Evolutionary conservation across 2,888 invertebrate species (phyloP), one percentile per base, ranked within the genome.

Genomic region (Campopleginae sp.): DNA sequence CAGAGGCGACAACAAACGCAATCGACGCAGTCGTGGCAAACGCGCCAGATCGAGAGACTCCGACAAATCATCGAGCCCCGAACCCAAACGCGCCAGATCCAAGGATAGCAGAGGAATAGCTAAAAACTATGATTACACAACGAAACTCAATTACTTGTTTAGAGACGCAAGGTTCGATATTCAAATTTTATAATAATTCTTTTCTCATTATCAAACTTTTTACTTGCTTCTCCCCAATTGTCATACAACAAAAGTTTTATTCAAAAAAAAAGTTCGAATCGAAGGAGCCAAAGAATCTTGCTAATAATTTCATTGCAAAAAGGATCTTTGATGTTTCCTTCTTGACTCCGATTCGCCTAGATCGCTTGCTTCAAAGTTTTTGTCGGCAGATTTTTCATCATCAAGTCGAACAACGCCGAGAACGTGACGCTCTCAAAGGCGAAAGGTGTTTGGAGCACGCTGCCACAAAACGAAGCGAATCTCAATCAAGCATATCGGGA

Each of bases 361-460:
- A 79, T 75, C 87, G 82, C 87, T 80, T 86, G 80, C 87, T 87
- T 88, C 82, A 81, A 89, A 89, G 86, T 89, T 75, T 89, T 86
- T 87, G 85, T 88, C 85, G 82, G 71, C 87, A 94, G 97, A 88
- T 99, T 98, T 95, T 99, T 99, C 94, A 96, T 99, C 82, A 99
- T 99, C 90, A 99, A 99, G 94, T 99, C 99, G 74, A 99, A 99
- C 94, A 99, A 99, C 94, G 97, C 98, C 83, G 99, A 99, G 94
- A 99, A 99, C 94, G 97, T 99, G 75, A 97, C 97, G 48, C 94
- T 99, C 83, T 98, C 99, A 0, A 99, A 99, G 94, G 97, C 97
- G 19, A 98, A 98, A 95, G 98, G 98, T 86, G 99, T 99, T 5
- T 99, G 99, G 99, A 99, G 99, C 3, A 99, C 99, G 3, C 95